Percentiles rank a stretch among this genome's conserved stretches.
These are phyloP conservation scores for Nemurella pictetii DNA, from an alignment of 2,888 invertebrate species.

Conservation along the genomic window DNA sequence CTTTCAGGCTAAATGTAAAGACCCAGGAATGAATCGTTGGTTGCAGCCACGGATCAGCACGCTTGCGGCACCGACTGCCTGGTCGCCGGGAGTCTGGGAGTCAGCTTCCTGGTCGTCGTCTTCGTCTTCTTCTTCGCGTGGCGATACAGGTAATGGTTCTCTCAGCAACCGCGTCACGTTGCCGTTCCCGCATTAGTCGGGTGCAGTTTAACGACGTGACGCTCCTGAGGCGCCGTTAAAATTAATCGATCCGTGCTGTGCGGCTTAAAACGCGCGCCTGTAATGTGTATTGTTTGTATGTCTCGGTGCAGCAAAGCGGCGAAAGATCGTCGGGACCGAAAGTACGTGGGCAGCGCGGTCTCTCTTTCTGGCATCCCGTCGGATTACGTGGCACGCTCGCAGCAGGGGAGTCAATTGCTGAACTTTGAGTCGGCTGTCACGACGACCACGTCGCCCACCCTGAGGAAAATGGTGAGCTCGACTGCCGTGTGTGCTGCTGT, in stretches of 20 bases:
- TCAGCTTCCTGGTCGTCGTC: constrained; percentile 17
- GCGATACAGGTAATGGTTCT: constrained; percentile 29
- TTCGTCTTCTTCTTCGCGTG: constrained; percentile 20
- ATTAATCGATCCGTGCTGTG: not conserved
- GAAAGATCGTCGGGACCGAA: constrained; percentile 50
- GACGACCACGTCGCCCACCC: constrained; percentile 21
- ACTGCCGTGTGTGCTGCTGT: not conserved
- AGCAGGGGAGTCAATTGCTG: constrained; percentile 26
- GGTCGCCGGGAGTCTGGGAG: constrained; percentile 17
- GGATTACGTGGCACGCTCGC: constrained; percentile 49
- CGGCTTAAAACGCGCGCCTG: not conserved
- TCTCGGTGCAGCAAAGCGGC: constrained; percentile 46
- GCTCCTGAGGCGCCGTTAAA: not conserved
- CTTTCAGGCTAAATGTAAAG: not conserved
- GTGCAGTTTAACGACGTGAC: not conserved
- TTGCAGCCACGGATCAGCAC: constrained; percentile 29
- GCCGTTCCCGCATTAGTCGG: not conserved
- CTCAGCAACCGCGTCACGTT: not conserved
- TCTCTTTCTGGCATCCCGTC: constrained; percentile 45
- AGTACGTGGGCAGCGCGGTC: constrained; percentile 39
- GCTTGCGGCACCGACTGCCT: constrained; percentile 30
- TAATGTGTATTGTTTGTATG: not conserved
- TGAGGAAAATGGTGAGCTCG: constrained; percentile 28
- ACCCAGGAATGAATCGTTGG: not conserved
- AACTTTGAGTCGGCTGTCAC: constrained; percentile 13